A percentile compares a stretch with the other conserved stretches of the same genome.
Evolutionary conservation across 2,888 invertebrate genomes (phyloP).

Genomic region (Stenodema calcarata): DNA sequence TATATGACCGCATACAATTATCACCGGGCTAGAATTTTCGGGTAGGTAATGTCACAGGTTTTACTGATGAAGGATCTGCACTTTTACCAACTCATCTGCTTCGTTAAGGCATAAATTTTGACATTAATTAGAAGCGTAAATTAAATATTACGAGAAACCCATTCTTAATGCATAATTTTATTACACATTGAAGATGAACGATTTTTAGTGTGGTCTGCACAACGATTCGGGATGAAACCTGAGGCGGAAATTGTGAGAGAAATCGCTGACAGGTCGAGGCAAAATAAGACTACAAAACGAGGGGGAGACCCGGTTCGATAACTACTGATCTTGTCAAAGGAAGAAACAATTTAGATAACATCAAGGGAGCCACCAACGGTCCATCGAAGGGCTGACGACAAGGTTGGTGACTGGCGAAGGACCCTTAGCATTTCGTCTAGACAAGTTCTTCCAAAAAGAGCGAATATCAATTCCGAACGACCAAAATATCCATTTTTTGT

Average conservation of each 20-base stretch:
- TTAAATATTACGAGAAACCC: too few species aligned
- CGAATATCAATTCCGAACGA: neutral
- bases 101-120: too few species aligned
- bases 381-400: neutral
- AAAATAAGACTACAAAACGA: neutral
- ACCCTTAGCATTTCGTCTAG: neutral
- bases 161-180: too few species aligned
- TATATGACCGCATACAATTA: too few species aligned
- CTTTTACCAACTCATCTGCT: too few species aligned
- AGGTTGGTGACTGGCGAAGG: neutral
- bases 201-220: too few species aligned
- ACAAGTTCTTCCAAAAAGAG: neutral
- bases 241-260: neutral
- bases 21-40: too few species aligned
- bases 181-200: too few species aligned
- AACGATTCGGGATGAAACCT: neutral
- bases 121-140: too few species aligned
- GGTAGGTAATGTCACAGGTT: too few species aligned
- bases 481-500: neutral
- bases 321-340: neutral
- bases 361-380: neutral
- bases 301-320: neutral
- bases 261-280: neutral
- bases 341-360: constrained; percentile 8
- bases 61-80: too few species aligned